A percentile compares a stretch with the other conserved stretches of the same genome.
Conservation (phyloP, 2,888 invertebrate genomes). For the Tetrapedia diversipes region DNA sequence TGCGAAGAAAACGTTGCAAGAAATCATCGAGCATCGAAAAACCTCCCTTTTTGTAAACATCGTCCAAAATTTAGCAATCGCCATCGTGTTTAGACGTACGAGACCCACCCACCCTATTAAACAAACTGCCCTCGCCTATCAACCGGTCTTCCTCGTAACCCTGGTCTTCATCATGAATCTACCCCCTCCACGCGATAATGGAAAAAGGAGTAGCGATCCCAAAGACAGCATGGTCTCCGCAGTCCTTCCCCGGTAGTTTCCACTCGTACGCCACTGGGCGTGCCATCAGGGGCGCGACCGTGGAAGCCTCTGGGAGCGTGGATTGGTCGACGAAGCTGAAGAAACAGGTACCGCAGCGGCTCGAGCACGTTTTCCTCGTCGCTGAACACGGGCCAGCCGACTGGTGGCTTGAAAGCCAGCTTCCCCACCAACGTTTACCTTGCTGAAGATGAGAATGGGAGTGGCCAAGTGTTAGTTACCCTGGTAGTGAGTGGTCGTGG, state of each 20-base stretch:
- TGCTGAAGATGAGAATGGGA: slow-evolving; percentile 53
- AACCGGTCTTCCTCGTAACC: neutral
- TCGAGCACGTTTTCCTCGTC: slow-evolving; percentile 22
- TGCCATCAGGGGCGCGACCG: slow-evolving; percentile 42
- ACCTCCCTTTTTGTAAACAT: neutral
- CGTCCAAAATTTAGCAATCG: neutral
- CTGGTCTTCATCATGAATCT: neutral
- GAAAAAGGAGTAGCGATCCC: slow-evolving; percentile 22
- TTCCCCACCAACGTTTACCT: slow-evolving; percentile 29
- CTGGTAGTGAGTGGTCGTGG: slow-evolving; percentile 36
- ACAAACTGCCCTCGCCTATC: neutral
- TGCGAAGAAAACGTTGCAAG: too few relatives aligned
- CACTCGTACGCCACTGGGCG: slow-evolving; percentile 44
- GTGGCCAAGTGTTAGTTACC: slow-evolving; percentile 66
- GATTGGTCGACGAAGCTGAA: slow-evolving; percentile 46
- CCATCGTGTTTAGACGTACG: neutral
- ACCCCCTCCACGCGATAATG: neutral
- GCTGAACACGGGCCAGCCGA: neutral
- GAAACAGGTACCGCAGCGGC: slow-evolving; percentile 45
- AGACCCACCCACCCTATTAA: neutral
- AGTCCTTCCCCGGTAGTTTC: slow-evolving; percentile 25
- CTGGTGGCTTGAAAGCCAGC: neutral
- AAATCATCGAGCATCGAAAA: neutral
- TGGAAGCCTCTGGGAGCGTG: neutral
- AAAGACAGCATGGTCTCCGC: slow-evolving; percentile 52